Base-by-base conservation (phyloP, 2,113 vertebrate species). In the Cepphus grylle region DNA sequence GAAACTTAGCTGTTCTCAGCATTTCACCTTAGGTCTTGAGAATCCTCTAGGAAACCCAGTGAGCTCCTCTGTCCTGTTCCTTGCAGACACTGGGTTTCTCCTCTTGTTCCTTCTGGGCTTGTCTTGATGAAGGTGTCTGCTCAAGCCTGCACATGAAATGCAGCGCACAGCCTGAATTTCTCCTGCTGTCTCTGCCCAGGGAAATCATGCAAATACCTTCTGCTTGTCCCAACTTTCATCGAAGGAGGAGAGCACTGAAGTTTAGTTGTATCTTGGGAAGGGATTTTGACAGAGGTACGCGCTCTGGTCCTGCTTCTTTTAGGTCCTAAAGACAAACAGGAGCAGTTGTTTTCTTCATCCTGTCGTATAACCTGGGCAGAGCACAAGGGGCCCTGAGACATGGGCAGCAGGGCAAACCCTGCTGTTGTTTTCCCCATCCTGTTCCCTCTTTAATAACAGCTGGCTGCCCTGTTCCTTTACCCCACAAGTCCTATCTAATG, bases 351-450 rank as follows among this genome's bases (percentile, higher is more conserved):
- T 42, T 56, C 29, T 42, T 63, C 79, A 45, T n/a, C 16, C 15
- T 3, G 2, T 43, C 8, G 1, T 16, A 20, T 6, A 32, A 91
- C 5, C 53, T n/a, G 27, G 30, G 26, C 40, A 82, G 55, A 85
- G 62, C 53, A 61, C 0, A 4, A 81, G 18, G 7, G 4, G 3
- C 17, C 7, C 50, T 47, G 56, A 43, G 23, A 42, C 4, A 5
- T 3, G n/a, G 25, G 17, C 69, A 79, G 73, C 78, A 55, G 40
- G 34, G 32, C 12, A 83, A 83, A 66, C 4, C 5, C 47, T 63
- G 52, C 34, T 26, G 12, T 2, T 45, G 20, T 50, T 90, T 84
- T 52, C 53, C 55, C 55, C 29, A 38, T 27, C 50, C 16, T 58
- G n/a, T 43, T 52, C 53, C 7, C 20, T 47, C 63, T 74, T 59